A percentile compares a stretch with the other conserved stretches of the same genome.
Evolutionary conservation across 2,113 vertebrate species (phyloP).

Genomic region (Dinomys branickii): DNA sequence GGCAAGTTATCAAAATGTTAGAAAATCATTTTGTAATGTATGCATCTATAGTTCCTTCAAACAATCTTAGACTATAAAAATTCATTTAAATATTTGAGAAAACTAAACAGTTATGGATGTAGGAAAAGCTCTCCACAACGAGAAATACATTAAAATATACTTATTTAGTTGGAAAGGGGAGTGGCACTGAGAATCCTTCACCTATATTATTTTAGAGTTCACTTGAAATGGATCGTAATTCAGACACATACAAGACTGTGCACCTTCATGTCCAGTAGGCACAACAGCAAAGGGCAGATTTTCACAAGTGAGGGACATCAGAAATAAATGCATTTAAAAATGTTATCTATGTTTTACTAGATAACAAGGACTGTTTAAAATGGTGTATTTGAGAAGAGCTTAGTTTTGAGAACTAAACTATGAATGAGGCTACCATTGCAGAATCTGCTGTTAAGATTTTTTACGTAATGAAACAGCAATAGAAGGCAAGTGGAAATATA

Average conservation of each 20-base stretch:
- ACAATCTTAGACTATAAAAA: constrained; percentile 44
- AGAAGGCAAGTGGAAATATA: background rate
- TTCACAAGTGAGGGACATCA: background rate
- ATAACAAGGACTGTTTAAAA: background rate
- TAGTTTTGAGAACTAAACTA: background rate
- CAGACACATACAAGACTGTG: background rate
- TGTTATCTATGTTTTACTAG: background rate
- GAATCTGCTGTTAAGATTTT: background rate
- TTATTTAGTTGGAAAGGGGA: background rate
- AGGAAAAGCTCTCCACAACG: background rate
- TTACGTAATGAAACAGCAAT: background rate
- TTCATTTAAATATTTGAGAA: background rate
- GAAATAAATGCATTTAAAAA: background rate
- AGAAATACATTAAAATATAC: background rate
- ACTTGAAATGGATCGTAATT: background rate
- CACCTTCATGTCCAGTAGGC: background rate
- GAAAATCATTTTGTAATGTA: background rate
- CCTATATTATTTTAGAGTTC: background rate
- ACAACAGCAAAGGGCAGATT: background rate
- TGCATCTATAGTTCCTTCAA: constrained; percentile 7
- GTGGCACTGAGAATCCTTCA: background rate
- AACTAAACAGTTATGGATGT: background rate
- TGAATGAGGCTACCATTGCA: background rate
- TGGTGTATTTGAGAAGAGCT: background rate
- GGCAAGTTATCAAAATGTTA: background rate